Percentiles rank a stretch among this genome's conserved stretches.
Conservation (phyloP, 2,888 invertebrate species). For the Timema podura region DNA sequence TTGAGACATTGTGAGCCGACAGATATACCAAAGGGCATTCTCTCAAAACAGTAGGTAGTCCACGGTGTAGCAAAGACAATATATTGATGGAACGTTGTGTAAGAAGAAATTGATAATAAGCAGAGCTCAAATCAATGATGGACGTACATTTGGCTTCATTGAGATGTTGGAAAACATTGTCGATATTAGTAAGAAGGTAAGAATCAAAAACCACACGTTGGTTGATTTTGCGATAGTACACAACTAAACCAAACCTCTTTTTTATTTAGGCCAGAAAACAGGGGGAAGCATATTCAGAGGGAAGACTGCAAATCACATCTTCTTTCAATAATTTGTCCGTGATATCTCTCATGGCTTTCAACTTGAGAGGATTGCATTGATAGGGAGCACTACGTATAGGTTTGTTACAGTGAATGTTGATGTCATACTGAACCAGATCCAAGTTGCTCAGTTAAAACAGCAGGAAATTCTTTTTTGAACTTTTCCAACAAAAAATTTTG, state of each 20-base stretch:
- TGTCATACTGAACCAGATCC: too few relatives aligned
- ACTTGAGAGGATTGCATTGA: too few relatives aligned
- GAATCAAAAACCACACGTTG: background rate
- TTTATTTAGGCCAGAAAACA: background rate
- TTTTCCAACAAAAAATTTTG: too few relatives aligned
- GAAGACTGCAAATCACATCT: background rate
- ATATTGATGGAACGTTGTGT: background rate
- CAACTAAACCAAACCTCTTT: background rate
- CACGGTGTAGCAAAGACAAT: background rate
- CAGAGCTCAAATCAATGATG: background rate
- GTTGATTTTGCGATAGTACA: background rate
- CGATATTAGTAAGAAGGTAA: background rate
- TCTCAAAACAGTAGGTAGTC: background rate
- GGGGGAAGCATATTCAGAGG: background rate
- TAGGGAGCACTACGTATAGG: too few relatives aligned
- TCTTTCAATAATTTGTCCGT: background rate
- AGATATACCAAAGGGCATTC: background rate
- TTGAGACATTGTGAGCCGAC: background rate
- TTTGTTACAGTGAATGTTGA: too few relatives aligned
- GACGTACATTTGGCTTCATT: background rate
- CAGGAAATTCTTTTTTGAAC: too few relatives aligned
- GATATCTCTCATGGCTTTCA: background rate
- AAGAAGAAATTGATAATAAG: background rate
- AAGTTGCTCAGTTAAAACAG: too few relatives aligned
- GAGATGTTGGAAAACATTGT: background rate